Conservation (phyloP, 2,888 invertebrate species). For the Epicampocera succincta region DNA sequence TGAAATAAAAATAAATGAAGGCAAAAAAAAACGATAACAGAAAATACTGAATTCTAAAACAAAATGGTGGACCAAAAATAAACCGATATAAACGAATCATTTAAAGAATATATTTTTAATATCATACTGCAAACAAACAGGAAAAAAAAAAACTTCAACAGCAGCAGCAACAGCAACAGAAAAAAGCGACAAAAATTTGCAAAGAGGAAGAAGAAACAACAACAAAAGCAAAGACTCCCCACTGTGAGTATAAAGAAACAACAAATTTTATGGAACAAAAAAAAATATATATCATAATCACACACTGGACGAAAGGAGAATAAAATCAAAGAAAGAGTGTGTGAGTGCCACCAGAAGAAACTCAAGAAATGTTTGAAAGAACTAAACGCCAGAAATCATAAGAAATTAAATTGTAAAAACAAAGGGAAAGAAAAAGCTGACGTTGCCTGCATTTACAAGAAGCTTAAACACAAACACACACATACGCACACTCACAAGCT, state of each 20-base stretch:
- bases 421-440: constrained; percentile 18
- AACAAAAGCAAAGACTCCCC: constrained; percentile 62
- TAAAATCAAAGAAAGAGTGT: constrained; percentile 24
- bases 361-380: neutral
- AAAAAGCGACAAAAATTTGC: constrained; percentile 19
- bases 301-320: constrained; percentile 60
- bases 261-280: constrained; percentile 6
- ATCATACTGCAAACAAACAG: constrained; percentile 23
- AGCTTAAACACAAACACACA: too few relatives aligned
- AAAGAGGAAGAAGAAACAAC: constrained; percentile 48
- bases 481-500: neutral
- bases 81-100: constrained; percentile 55
- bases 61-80: constrained; percentile 66
- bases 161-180: too few relatives aligned
- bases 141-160: constrained; percentile 19
- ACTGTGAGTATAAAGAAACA: constrained; percentile 50
- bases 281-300: constrained; percentile 4
- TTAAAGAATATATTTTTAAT: constrained; percentile 49
- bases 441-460: constrained; percentile 48
- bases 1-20: constrained; percentile 51
- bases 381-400: constrained; percentile 38
- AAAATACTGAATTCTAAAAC: constrained; percentile 55
- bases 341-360: constrained; percentile 13
- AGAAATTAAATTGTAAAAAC: constrained; percentile 19
- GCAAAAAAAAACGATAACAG: constrained; percentile 22